Percentiles rank a stretch among this genome's conserved stretches.
These are phyloP conservation scores for Ptilorrhoa leucosticta DNA, from an alignment of 2,113 vertebrate species.

Conservation along the genomic window DNA sequence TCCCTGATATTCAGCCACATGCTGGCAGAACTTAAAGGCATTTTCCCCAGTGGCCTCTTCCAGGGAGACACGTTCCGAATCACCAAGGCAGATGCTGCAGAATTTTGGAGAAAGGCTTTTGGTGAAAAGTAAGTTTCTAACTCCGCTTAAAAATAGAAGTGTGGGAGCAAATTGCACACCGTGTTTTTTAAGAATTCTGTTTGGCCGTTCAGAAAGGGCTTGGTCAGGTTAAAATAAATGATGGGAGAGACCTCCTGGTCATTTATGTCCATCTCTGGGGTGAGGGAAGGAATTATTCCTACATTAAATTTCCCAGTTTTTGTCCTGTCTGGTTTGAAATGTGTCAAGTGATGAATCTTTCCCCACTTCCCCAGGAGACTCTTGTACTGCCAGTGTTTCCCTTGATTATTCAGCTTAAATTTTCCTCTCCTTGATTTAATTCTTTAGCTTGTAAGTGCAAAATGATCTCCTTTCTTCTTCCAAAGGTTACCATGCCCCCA, in stretches of 20 bases:
- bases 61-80: conserved; percentile 97
- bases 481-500: not conserved
- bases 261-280: not conserved
- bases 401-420: not conserved
- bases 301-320: not conserved
- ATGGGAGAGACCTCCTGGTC: not conserved
- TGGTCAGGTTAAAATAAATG: not conserved
- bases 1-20: conserved; percentile 99
- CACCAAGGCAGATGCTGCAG: conserved; percentile 97
- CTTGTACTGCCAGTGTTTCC: not conserved
- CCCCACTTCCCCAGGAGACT: not conserved
- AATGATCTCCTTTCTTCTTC: not conserved
- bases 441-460: not conserved
- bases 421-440: conserved; percentile 3
- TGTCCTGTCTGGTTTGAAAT: not conserved
- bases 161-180: not conserved
- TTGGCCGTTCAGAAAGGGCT: not conserved
- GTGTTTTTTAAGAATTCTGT: not conserved
- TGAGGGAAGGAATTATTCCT: not conserved
- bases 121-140: conserved; percentile 89
- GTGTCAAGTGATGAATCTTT: not conserved
- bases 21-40: conserved; percentile 96
- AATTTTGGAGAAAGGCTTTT: conserved; percentile 97
- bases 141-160: not conserved
- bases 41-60: conserved; percentile 94